Percentiles rank a stretch among this genome's conserved stretches.
phyloP scores from a whole-genome alignment of 2,797 vertebrate species.

The Leuciscus waleckii region DNA sequence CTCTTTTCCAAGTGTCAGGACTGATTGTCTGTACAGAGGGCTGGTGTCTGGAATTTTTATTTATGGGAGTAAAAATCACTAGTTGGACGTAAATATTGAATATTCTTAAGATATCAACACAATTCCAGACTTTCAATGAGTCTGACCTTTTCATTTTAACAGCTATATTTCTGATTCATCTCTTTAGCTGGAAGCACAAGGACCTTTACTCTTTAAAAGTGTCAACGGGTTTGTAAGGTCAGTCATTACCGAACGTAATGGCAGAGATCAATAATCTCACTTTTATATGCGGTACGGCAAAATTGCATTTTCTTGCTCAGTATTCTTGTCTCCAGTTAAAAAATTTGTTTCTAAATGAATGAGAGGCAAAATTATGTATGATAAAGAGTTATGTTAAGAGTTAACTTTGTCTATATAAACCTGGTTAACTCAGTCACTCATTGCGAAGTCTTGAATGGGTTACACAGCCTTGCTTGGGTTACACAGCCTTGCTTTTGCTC shows the following conservation, averaged over 20 bases:
- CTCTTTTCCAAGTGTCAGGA: background rate
- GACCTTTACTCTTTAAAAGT: slow-evolving; percentile 21
- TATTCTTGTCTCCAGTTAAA: background rate
- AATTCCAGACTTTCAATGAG: slow-evolving; percentile 10
- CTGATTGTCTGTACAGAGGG: background rate
- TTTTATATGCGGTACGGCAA: background rate
- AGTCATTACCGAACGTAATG: slow-evolving; percentile 19
- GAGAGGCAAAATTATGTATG: background rate
- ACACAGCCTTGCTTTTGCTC: too few species aligned
- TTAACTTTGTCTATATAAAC: too few species aligned
- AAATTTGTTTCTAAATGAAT: too few species aligned
- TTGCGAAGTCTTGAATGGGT: too few species aligned
- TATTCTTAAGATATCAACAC: slow-evolving; percentile 21
- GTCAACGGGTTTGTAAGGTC: background rate
- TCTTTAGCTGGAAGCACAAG: slow-evolving; percentile 11
- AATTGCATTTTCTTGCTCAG: background rate
- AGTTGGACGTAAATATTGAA: background rate
- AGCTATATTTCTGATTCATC: slow-evolving; percentile 1
- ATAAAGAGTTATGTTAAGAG: background rate
- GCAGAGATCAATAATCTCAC: background rate
- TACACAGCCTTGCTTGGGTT: too few species aligned
- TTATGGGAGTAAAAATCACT: background rate
- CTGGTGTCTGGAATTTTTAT: background rate
- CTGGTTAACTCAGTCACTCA: too few species aligned
- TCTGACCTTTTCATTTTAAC: slow-evolving; percentile 29